These are phyloP conservation scores for Dromococcyx pavoninus DNA, from an alignment of 2,797 vertebrate genomes.

Conservation along the genomic window DNA sequence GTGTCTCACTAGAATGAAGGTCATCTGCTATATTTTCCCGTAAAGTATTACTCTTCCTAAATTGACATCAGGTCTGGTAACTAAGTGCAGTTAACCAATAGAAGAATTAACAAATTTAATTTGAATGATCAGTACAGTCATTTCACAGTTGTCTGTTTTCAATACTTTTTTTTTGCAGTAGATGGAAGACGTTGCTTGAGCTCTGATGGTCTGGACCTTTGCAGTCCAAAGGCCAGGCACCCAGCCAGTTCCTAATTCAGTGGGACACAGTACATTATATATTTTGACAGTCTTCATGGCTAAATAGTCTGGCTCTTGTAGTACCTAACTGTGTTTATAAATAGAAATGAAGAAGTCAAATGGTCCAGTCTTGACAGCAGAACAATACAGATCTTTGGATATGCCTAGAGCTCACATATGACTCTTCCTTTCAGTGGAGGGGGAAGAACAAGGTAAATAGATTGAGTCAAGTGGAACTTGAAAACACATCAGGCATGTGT, in stretches of 20 bases:
- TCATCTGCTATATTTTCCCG: not conserved
- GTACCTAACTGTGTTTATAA: slow-evolving; percentile 45
- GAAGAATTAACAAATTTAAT: not conserved
- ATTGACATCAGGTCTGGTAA: not conserved
- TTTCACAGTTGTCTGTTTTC: not conserved
- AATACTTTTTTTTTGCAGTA: not conserved
- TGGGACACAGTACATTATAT: slow-evolving; percentile 34
- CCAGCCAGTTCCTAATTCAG: slow-evolving; percentile 32
- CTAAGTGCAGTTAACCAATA: not conserved
- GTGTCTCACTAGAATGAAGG: not conserved
- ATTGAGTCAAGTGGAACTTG: not conserved
- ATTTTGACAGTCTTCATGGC: slow-evolving; percentile 48
- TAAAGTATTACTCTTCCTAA: not conserved
- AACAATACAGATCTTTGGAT: not conserved
- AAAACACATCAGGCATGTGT: not conserved
- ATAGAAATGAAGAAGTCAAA: slow-evolving; percentile 41
- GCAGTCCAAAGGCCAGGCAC: slow-evolving; percentile 27
- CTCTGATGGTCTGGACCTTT: not conserved
- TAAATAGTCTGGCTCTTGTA: slow-evolving; percentile 44
- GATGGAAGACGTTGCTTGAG: not conserved
- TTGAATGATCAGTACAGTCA: not conserved
- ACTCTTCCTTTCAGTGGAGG: not conserved
- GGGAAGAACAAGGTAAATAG: not conserved
- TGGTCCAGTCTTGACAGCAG: not conserved
- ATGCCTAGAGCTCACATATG: not conserved